Percentiles rank a stretch among this genome's conserved stretches.
These are phyloP conservation scores for Rhagium mordax DNA, from an alignment of 2,888 invertebrate genomes.

Conservation along the genomic window DNA sequence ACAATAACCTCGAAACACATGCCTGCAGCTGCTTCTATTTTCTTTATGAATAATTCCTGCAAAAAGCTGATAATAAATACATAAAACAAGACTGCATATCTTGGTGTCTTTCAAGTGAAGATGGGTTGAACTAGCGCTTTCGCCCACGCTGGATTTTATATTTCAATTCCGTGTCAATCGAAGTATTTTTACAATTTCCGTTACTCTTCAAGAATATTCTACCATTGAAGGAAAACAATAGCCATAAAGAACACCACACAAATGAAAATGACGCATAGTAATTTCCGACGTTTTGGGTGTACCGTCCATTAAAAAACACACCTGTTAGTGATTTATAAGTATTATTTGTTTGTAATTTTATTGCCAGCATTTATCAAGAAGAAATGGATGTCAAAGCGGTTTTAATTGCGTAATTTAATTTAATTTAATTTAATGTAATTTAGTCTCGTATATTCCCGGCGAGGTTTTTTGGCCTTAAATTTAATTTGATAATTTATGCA, in stretches of 20 bases:
- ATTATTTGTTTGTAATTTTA: conserved; percentile 19
- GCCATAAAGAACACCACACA: conserved; percentile 18
- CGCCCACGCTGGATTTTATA: background rate
- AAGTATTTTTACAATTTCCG: conserved; percentile 9
- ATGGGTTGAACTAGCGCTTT: too few relatives aligned
- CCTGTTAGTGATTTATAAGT: conserved; percentile 32
- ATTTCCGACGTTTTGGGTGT: conserved; percentile 13
- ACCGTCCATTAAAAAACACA: conserved; percentile 22
- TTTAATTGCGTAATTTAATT: conserved; percentile 12
- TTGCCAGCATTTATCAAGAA: background rate
- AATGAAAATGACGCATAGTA: conserved; percentile 21
- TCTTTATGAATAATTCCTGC: too few relatives aligned
- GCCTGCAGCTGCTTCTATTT: too few relatives aligned
- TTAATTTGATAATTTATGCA: background rate
- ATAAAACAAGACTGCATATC: too few relatives aligned
- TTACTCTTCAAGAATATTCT: background rate
- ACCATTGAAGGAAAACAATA: conserved; percentile 8
- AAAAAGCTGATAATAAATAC: too few relatives aligned
- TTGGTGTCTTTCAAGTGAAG: too few relatives aligned
- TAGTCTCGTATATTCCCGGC: background rate
- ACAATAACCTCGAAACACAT: too few relatives aligned
- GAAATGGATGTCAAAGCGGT: conserved; percentile 3
- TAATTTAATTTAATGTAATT: background rate
- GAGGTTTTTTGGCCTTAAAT: background rate
- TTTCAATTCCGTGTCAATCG: background rate